phyloP scores from a whole-genome alignment of 2,113 vertebrate species.

The Callipepla californica region DNA sequence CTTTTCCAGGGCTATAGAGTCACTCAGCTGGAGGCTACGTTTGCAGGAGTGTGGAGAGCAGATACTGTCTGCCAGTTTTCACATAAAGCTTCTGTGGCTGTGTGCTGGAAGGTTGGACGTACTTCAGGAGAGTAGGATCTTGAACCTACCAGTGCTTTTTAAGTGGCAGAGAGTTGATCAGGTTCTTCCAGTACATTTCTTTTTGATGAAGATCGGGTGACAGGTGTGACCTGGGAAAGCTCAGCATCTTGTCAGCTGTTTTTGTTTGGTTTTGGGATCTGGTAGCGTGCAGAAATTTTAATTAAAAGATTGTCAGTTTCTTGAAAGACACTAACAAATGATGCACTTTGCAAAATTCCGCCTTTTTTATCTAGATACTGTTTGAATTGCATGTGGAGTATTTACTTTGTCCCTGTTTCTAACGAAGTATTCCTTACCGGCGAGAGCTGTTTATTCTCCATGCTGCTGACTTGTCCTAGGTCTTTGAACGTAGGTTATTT shows the following conservation, averaged over 20 bases:
- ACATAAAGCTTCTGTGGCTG: not conserved
- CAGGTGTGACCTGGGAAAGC: not conserved
- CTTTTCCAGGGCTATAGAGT: not conserved
- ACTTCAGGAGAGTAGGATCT: not conserved
- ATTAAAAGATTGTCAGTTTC: not conserved
- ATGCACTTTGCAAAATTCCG: not conserved
- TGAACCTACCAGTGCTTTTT: not conserved
- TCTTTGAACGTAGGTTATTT: constrained; percentile 43
- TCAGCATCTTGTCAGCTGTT: not conserved
- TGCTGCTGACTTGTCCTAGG: not conserved
- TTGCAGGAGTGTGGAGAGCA: not conserved
- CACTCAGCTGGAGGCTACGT: accelerated
- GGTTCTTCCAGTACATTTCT: not conserved
- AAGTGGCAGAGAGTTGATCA: not conserved
- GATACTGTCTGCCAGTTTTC: accelerated
- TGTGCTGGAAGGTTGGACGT: not conserved
- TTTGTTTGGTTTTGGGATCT: not conserved
- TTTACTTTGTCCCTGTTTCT: not conserved
- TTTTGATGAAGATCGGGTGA: not conserved
- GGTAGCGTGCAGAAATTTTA: not conserved
- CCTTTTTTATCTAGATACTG: not conserved
- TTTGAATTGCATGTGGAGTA: not conserved
- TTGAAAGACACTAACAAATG: not conserved
- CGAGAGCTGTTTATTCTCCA: not conserved
- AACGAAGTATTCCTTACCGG: not conserved